Conservation (phyloP, 2,113 vertebrate species). For the Dicerorhinus sumatrensis region DNA sequence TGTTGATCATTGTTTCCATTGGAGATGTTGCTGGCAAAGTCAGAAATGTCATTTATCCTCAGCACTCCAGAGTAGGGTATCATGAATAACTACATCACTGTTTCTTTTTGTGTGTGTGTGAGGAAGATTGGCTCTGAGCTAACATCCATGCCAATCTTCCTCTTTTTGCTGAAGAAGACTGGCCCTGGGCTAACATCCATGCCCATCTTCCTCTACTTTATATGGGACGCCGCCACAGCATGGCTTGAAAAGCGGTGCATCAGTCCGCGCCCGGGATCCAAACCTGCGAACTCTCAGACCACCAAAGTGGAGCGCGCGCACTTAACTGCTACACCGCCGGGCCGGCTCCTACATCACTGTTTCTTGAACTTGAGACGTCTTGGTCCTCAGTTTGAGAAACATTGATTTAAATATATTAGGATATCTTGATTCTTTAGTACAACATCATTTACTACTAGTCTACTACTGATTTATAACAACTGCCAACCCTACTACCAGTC, state of each 20-base stretch:
- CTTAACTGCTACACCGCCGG: too few species aligned
- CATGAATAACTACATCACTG: not conserved
- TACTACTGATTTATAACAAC: not conserved
- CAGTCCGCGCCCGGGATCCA: too few species aligned
- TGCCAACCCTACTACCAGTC: not conserved
- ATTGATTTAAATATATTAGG: not conserved
- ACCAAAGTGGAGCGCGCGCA: too few species aligned
- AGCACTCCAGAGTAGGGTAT: not conserved
- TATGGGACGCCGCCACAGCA: too few species aligned
- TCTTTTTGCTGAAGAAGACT: too few species aligned
- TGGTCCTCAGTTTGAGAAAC: not conserved
- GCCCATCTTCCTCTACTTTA: too few species aligned
- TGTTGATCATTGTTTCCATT: not conserved
- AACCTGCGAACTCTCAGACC: too few species aligned
- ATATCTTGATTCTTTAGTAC: not conserved
- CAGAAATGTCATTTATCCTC: not conserved
- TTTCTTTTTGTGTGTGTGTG: not conserved
- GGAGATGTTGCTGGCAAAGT: not conserved
- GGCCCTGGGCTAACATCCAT: too few species aligned
- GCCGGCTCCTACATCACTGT: not conserved
- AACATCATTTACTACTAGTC: not conserved
- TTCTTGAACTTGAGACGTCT: not conserved
- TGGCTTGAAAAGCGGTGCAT: too few species aligned
- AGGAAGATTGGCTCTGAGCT: too few species aligned
- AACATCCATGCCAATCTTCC: too few species aligned